Conservation (phyloP, 1,140 invertebrate species). For the Chymomyza costata region DNA sequence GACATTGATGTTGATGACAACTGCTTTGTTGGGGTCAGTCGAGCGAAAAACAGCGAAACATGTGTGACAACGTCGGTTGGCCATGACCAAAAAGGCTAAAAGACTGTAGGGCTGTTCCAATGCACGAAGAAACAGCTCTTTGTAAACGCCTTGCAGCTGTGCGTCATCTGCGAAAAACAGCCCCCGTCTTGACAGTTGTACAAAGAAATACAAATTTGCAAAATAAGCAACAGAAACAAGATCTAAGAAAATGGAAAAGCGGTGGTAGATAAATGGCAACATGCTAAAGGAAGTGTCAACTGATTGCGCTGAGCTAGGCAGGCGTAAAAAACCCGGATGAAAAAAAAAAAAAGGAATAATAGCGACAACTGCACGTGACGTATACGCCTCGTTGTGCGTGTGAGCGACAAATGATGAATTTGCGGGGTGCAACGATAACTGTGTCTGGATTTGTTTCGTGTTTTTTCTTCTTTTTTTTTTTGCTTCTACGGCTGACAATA, state of each 20-base stretch:
- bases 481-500: conserved; percentile 38
- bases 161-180: conserved; percentile 10
- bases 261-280: conserved; percentile 65
- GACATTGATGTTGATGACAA: conserved; percentile 46
- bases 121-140: conserved; percentile 54
- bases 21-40: conserved; percentile 20
- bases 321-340: conserved; percentile 53
- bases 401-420: conserved; percentile 41
- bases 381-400: conserved; percentile 67
- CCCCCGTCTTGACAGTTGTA: conserved; percentile 59
- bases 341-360: conserved; percentile 7
- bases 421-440: conserved; percentile 1
- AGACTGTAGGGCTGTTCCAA: conserved; percentile 12
- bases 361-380: conserved; percentile 57
- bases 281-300: conserved; percentile 71
- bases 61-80: conserved; percentile 52
- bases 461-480: conserved; percentile 6
- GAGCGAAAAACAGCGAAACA: conserved; percentile 21
- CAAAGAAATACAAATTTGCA: conserved; percentile 72
- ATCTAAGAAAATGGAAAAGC: conserved; percentile 19
- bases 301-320: conserved; percentile 71
- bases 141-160: conserved; percentile 36
- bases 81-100: conserved; percentile 13
- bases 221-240: conserved; percentile 54
- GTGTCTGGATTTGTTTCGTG: no score